These are phyloP conservation scores for Himalopsyche tibetana DNA, from an alignment of 2,888 invertebrate genomes.

Conservation along the genomic window DNA sequence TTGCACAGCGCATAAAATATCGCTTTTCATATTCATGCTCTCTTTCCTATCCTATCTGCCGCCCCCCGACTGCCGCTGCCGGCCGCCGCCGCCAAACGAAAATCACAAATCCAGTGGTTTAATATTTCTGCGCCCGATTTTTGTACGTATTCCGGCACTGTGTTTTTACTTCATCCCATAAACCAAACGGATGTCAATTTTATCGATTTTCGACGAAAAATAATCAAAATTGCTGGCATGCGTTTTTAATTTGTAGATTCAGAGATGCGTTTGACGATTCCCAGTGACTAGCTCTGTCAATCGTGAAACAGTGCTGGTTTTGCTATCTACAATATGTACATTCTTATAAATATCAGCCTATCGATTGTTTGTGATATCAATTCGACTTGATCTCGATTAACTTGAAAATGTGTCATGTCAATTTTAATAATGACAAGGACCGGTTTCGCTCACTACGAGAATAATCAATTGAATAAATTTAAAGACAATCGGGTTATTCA, in stretches of 20 bases:
- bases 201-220: background rate
- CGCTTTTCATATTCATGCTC: conserved; percentile 71
- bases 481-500: too few species aligned
- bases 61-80: conserved; percentile 27
- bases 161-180: background rate
- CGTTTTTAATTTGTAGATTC: background rate
- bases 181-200: background rate
- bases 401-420: too few species aligned
- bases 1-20: conserved; percentile 74
- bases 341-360: too few species aligned
- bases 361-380: too few species aligned
- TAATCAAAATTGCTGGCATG: background rate
- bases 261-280: background rate
- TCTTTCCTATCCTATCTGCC: conserved; percentile 45
- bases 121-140: conserved; percentile 44
- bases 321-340: too few species aligned
- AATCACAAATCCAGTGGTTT: conserved; percentile 32
- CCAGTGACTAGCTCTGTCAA: background rate
- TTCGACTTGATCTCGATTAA: too few species aligned
- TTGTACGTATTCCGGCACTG: background rate
- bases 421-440: too few species aligned
- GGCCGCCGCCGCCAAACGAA: conserved; percentile 44
- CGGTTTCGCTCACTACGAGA: too few species aligned
- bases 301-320: too few species aligned
- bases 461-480: too few species aligned